phyloP scores from a whole-genome alignment of 2,888 invertebrate genomes.

The Tanytarsus gracilentus region DNA sequence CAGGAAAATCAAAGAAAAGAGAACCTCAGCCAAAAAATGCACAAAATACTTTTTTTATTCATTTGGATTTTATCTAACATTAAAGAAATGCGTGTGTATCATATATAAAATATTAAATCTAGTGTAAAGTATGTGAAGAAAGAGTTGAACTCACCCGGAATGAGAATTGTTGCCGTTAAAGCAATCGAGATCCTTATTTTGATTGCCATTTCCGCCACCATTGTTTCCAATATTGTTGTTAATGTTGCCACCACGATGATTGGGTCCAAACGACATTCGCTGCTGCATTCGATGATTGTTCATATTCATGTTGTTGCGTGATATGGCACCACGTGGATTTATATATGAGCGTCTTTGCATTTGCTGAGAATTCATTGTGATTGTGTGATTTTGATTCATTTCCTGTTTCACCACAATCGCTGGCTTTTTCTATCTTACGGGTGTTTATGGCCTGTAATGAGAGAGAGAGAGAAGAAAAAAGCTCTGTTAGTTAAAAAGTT shows the following conservation, averaged over 20 bases:
- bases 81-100: too few relatives aligned
- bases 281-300: slow-evolving; percentile 21
- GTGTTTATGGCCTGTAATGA: not conserved
- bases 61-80: too few relatives aligned
- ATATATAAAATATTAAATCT: too few relatives aligned
- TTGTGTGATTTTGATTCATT: slow-evolving; percentile 28
- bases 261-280: slow-evolving; percentile 1
- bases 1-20: too few relatives aligned
- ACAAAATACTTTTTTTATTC: too few relatives aligned
- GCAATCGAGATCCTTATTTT: slow-evolving; percentile 17
- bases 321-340: slow-evolving; percentile 14
- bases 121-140: too few relatives aligned
- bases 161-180: slow-evolving; percentile 12
- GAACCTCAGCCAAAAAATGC: too few relatives aligned
- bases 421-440: not conserved
- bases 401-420: not conserved
- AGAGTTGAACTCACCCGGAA: slow-evolving; percentile 21
- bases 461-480: too few relatives aligned
- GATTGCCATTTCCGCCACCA: slow-evolving; percentile 11
- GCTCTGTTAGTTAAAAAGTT: too few relatives aligned
- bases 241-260: not conserved
- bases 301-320: slow-evolving; percentile 24
- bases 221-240: not conserved
- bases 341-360: slow-evolving; percentile 25
- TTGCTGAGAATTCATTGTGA: slow-evolving; percentile 24